Base-by-base conservation (phyloP, 2,797 vertebrate species). In the Triplophysa yarkandensis region DNA sequence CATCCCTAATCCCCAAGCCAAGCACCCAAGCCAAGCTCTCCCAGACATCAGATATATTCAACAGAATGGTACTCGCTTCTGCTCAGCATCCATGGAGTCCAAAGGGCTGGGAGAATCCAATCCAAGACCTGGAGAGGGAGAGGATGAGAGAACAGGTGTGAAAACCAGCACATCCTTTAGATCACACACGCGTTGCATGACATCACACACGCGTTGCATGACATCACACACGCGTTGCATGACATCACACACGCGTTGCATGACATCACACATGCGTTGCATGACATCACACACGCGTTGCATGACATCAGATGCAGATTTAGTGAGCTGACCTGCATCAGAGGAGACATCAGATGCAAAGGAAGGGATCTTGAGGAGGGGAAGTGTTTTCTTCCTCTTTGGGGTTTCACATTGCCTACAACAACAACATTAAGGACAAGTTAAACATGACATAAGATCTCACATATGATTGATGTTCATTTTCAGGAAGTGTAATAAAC, bases 271-370 rank as follows among this genome's bases (percentile, higher is more conserved):
- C n/a, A n/a, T n/a, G n/a, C n/a, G n/a, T n/a, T n/a, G n/a, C n/a
- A n/a, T n/a, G n/a, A n/a, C n/a, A n/a, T 25, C 32, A 73, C 48
- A 27, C 19, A n/a, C 19, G n/a, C n/a, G n/a, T n/a, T n/a, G n/a
- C 27, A 17, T 6, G 54, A 30, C 54, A 30, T 16, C 4, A 19
- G 30, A 30, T 23, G 25, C 3, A 17, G 3, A 21, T 25, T 66
- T 43, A 1, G 13, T 39, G 6, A 23, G 21, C 90, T 91, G 77
- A 98, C 96, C 96, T 77, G 94, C 92, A 87, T 98, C 95, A 21
- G 93, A 94, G 27, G 93, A 94, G 44, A 86, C 87, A 83, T 96
- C 95, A 0, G 95, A 95, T 6, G 92, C 93, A n/a, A 93, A 92
- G 3, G 95, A 95, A 3, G 89, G 91, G 61, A 88, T 69, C 83